These are phyloP conservation scores for Spodoptera frugiperda DNA, from an alignment of 1,140 invertebrate species.

Conservation along the genomic window DNA sequence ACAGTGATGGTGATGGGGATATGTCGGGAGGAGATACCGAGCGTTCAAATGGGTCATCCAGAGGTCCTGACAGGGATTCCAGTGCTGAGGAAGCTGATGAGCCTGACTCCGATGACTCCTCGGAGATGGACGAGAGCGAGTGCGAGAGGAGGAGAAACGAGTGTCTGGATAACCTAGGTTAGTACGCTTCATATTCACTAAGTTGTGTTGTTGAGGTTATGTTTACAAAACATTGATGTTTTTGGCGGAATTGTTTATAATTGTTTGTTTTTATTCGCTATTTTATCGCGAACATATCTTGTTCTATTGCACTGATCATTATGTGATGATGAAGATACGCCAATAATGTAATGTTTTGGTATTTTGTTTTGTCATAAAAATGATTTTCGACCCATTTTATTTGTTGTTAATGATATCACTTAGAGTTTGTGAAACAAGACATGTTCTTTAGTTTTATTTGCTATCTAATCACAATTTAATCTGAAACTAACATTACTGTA, in stretches of 20 bases:
- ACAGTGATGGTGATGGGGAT: conserved; percentile 87
- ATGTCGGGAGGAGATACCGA: conserved; percentile 89
- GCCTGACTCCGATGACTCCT: conserved; percentile 92
- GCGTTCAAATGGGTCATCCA: conserved; percentile 87
- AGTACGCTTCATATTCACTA: conserved; percentile 44
- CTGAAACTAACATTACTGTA: too few relatives aligned
- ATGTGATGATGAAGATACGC: too few relatives aligned
- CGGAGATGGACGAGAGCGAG: conserved; percentile 97
- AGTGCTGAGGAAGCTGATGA: conserved; percentile 91
- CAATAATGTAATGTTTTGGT: too few relatives aligned
- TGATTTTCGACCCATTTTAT: too few relatives aligned
- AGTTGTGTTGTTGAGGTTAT: conserved; percentile 76
- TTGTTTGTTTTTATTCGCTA: conserved; percentile 21
- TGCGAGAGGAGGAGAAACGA: conserved; percentile 94
- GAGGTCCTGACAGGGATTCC: conserved; percentile 89
- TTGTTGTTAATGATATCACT: too few relatives aligned
- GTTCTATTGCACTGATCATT: background rate
- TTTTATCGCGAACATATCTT: background rate
- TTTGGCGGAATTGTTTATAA: conserved; percentile 32
- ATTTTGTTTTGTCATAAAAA: too few relatives aligned
- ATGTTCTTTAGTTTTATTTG: too few relatives aligned
- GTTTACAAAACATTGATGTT: conserved; percentile 79
- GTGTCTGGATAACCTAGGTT: conserved; percentile 93
- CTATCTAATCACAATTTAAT: too few relatives aligned
- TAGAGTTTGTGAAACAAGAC: too few relatives aligned